These are phyloP conservation scores for Paracyclopina nana DNA, from an alignment of 1,140 invertebrate genomes.

Conservation along the genomic window DNA sequence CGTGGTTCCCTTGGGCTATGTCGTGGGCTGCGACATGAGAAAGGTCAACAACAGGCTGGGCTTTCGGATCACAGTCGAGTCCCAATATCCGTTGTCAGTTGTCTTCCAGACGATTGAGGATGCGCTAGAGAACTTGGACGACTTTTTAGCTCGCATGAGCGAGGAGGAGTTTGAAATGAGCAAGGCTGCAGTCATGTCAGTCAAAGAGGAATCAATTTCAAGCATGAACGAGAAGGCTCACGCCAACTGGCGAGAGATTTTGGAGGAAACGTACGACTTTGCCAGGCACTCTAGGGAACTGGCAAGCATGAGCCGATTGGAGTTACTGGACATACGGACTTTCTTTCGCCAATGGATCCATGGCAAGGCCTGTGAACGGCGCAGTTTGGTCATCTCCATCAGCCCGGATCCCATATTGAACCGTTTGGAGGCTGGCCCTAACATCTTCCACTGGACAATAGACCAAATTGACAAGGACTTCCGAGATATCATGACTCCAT, in stretches of 20 bases:
- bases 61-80: slow-evolving; percentile 49
- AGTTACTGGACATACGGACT: neutral
- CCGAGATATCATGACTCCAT: no score
- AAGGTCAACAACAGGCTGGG: slow-evolving; percentile 63
- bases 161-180: neutral
- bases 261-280: slow-evolving; percentile 6
- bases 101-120: slow-evolving; percentile 4
- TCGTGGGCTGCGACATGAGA: slow-evolving; percentile 67
- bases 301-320: neutral
- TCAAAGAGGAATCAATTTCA: neutral
- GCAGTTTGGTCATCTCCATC: slow-evolving; percentile 9
- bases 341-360: slow-evolving; percentile 3
- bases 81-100: slow-evolving; percentile 32
- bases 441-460: no score
- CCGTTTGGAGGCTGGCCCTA: neutral
- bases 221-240: slow-evolving; percentile 1
- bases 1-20: slow-evolving; percentile 49
- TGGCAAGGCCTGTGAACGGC: neutral
- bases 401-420: slow-evolving; percentile 12
- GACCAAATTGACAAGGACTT: no score
- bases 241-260: slow-evolving; percentile 1
- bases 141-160: neutral
- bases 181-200: neutral
- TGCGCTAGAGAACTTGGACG: neutral
- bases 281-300: neutral